Base-by-base conservation (phyloP, 2,113 vertebrate species). In the Urocolius indicus region DNA sequence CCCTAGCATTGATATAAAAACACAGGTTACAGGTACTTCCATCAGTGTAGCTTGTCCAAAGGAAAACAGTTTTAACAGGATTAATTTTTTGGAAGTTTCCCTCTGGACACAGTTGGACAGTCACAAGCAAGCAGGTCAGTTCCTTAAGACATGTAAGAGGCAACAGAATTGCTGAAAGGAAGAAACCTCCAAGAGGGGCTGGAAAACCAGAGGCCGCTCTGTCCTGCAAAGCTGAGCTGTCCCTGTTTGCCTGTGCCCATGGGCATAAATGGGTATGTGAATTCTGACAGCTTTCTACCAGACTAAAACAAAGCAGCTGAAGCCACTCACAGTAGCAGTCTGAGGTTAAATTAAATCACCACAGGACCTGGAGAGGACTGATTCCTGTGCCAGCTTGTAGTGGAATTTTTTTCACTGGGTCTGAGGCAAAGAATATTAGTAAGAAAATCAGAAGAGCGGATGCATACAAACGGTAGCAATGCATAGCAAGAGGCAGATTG, bases 361-460 rank as follows among this genome's bases (percentile, higher is more conserved):
- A 1, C 34, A 43, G 43, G 29, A 82, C 58, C 36, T 46, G 87
- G 23, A 74, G 13, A 87, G 41, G 66, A 61, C 30, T 34, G 30
- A 45, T 78, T 89, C 72, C 81, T 52, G 13, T 66, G 48, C 41
- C 87, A 84, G n/a, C 19, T 61, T 72, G 45, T 34, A 54, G 54
- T 16, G 43, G 66, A 75, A 91, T 89, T 79, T 75, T 87, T 67
- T 95, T 62, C 38, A 51, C 22, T 71, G 59, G 18, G 58, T 88
- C 58, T 73, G 46, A 92, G 57, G 61, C 59, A 73, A 81, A 63
- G 83, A 94, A 93, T 86, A 90, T 93, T 90, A 94, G 87, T 67
- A 91, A 91, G 81, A 69, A 87, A 89, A 87, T 79, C 52, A 61
- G 81, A 84, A 69, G 46, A 73, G 54, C 16, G 41, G 11, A 67